A percentile compares a stretch with the other conserved stretches of the same genome.
These are phyloP conservation scores for Danionella dracula DNA, from an alignment of 2,797 vertebrate species.

Conservation along the genomic window DNA sequence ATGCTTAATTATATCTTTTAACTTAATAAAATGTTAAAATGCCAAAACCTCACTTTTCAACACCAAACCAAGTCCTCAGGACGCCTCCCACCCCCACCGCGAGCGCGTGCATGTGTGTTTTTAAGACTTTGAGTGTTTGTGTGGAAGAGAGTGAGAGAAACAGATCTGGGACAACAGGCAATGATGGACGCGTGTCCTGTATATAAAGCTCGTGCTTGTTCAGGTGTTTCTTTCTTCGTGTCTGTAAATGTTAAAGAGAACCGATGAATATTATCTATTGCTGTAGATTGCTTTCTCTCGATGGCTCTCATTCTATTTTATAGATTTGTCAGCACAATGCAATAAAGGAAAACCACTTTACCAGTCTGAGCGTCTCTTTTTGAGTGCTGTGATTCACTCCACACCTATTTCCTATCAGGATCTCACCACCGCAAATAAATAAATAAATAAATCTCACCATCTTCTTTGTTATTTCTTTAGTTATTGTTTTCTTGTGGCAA, in stretches of 20 bases:
- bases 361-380: slow-evolving; percentile 73
- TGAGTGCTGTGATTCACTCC: neutral
- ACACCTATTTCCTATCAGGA: neutral
- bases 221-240: slow-evolving; percentile 88
- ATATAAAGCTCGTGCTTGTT: slow-evolving; percentile 75
- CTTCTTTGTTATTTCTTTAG: too few species aligned
- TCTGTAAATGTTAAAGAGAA: slow-evolving; percentile 76
- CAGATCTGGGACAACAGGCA: slow-evolving; percentile 52
- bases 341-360: slow-evolving; percentile 99
- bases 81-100: too few species aligned
- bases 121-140: slow-evolving; percentile 62
- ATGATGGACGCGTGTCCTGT: slow-evolving; percentile 62
- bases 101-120: too few species aligned
- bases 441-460: too few species aligned
- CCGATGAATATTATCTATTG: slow-evolving; percentile 72
- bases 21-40: too few species aligned
- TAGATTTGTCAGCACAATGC: slow-evolving; percentile 99
- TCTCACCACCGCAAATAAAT: too few species aligned
- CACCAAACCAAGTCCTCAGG: too few species aligned
- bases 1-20: slow-evolving; percentile 44
- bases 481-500: too few species aligned
- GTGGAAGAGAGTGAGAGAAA: slow-evolving; percentile 48
- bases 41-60: too few species aligned
- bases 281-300: slow-evolving; percentile 91
- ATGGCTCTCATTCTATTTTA: slow-evolving; percentile 95